These are phyloP conservation scores for Zaprionus inermis DNA, from an alignment of 1,140 invertebrate species.

Conservation along the genomic window DNA sequence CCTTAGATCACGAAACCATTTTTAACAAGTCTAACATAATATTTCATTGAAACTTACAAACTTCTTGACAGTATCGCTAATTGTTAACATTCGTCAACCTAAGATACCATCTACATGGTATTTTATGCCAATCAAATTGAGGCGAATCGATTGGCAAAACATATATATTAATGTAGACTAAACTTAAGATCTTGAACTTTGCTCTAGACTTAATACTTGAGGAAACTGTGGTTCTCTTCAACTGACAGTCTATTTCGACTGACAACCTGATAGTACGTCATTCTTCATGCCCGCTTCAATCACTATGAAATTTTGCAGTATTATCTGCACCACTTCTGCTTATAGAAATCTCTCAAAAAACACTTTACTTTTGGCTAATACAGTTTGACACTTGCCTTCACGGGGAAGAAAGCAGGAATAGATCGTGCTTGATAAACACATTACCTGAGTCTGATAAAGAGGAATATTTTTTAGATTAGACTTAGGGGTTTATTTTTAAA, in stretches of 20 bases:
- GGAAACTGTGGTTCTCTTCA: too few species aligned
- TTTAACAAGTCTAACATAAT: background rate
- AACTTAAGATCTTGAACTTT: background rate
- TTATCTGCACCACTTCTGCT: background rate
- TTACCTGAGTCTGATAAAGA: slow-evolving; percentile 25
- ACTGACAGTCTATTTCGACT: background rate
- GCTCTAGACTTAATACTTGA: too few species aligned
- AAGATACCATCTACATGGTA: too few species aligned
- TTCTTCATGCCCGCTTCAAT: background rate
- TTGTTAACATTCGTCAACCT: too few species aligned
- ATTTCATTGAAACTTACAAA: background rate
- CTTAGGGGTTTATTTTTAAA: slow-evolving; percentile 24
- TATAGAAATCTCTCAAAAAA: background rate
- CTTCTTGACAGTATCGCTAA: background rate
- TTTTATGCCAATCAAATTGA: too few species aligned
- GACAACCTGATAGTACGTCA: background rate
- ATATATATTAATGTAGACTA: too few species aligned
- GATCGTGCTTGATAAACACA: slow-evolving; percentile 24
- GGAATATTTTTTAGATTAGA: slow-evolving; percentile 37
- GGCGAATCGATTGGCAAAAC: too few species aligned
- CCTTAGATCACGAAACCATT: too few species aligned
- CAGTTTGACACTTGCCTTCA: slow-evolving; percentile 22
- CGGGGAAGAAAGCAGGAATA: background rate
- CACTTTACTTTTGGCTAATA: slow-evolving; percentile 1
- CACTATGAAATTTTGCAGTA: background rate